Evolutionary conservation across 2,888 invertebrate species (phyloP).

Genomic region (Zygothrica quintamaculata): DNA sequence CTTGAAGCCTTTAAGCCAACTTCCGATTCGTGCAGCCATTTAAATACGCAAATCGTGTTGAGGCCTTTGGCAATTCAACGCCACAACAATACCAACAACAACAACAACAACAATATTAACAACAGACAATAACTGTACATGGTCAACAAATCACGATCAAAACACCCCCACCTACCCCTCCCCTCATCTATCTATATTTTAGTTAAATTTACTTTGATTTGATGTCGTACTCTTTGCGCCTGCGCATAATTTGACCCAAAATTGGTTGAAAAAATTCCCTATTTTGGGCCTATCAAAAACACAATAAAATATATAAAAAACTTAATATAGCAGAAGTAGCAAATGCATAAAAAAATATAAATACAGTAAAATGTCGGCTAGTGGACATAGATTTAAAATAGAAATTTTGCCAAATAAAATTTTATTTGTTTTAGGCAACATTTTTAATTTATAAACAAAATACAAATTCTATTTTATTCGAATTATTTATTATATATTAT

Average conservation of each 20-base stretch:
- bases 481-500: too few species aligned
- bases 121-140: constrained; percentile 26
- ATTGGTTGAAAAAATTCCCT: constrained; percentile 48
- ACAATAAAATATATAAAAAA: constrained; percentile 17
- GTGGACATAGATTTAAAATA: too few species aligned
- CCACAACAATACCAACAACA: constrained; percentile 1
- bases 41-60: constrained; percentile 50
- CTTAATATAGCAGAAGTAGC: too few species aligned
- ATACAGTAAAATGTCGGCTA: too few species aligned
- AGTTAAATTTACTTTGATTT: neutral
- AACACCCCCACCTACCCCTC: neutral
- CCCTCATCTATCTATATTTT: neutral
- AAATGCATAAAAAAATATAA: constrained; percentile 22
- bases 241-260: constrained; percentile 55
- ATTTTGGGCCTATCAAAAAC: constrained; percentile 16
- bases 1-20: constrained; percentile 16
- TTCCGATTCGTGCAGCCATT: constrained; percentile 56
- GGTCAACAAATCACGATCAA: constrained; percentile 55
- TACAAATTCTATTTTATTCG: too few species aligned
- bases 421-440: too few species aligned
- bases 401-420: too few species aligned
- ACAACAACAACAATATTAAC: neutral
- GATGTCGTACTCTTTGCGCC: constrained; percentile 27
- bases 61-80: constrained; percentile 38
- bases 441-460: too few species aligned